Conservation (phyloP, 2,888 invertebrate species). For the Clunio marinus region DNA sequence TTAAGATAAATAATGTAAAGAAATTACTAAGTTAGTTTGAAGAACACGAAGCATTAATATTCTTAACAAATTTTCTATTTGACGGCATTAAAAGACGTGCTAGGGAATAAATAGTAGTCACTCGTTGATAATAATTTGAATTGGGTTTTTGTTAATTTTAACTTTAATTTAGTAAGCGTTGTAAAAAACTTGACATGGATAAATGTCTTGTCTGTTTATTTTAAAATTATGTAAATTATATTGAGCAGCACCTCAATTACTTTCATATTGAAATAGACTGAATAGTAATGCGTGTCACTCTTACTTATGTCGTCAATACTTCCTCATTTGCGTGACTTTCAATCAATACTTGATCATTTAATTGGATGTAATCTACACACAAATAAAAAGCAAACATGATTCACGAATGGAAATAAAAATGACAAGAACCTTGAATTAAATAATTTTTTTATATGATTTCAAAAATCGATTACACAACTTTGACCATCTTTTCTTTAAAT, state of each 20-base stretch:
- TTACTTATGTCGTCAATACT: not conserved
- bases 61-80: not conserved
- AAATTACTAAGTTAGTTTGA: constrained; percentile 4
- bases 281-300: too few relatives aligned
- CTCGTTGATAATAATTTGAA: too few relatives aligned
- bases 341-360: constrained; percentile 18
- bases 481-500: not conserved
- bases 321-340: not conserved
- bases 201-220: not conserved
- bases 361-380: constrained; percentile 5
- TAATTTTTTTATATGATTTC: constrained; percentile 23
- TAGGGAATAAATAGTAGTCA: not conserved
- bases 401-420: not conserved
- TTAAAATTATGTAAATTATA: not conserved
- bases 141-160: not conserved
- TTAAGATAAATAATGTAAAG: not conserved
- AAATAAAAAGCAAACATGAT: not conserved
- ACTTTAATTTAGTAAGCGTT: not conserved
- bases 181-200: not conserved
- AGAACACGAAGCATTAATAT: not conserved
- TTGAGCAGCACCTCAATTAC: too few relatives aligned
- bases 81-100: constrained; percentile 2
- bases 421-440: not conserved
- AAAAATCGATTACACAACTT: constrained; percentile 1
- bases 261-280: too few relatives aligned